phyloP scores from a whole-genome alignment of 2,888 invertebrate species.

The Euproctis similis region DNA sequence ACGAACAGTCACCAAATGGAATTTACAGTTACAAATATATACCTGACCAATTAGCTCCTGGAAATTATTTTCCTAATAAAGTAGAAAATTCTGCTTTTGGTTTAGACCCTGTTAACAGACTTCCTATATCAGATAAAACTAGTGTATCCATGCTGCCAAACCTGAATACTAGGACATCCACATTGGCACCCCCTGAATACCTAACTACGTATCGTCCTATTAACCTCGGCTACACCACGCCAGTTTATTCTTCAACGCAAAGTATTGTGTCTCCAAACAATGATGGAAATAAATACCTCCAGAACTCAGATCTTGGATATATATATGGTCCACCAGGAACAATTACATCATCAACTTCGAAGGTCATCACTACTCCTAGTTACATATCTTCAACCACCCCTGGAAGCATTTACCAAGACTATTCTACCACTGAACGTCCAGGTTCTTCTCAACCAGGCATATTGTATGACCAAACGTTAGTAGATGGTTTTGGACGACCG shows the following conservation, averaged over 20 bases:
- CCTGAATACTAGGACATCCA: slow-evolving; percentile 3
- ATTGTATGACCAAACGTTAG: slow-evolving; percentile 3
- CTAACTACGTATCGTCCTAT: neutral
- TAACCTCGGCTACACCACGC: neutral
- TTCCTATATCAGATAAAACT: neutral
- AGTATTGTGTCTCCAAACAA: neutral
- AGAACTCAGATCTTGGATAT: slow-evolving; percentile 2
- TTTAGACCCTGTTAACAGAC: too few relatives aligned
- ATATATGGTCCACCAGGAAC: slow-evolving; percentile 6
- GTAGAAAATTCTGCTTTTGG: too few relatives aligned
- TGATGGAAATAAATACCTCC: slow-evolving; percentile 1
- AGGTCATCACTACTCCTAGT: slow-evolving; percentile 5
- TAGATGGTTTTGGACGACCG: slow-evolving; percentile 17
- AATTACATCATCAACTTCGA: slow-evolving; percentile 6
- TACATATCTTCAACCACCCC: slow-evolving; percentile 5
- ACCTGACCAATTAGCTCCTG: too few relatives aligned
- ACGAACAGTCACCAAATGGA: too few relatives aligned
- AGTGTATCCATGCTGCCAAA: slow-evolving; percentile 1
- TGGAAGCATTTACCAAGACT: neutral
- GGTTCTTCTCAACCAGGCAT: slow-evolving; percentile 2
- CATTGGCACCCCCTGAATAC: slow-evolving; percentile 1
- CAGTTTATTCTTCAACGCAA: neutral
- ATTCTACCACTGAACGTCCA: slow-evolving; percentile 10
- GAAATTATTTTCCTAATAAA: too few relatives aligned
- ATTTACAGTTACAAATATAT: too few relatives aligned